Conservation (phyloP, 2,113 vertebrate species). For the Pangasianodon hypophthalmus region DNA sequence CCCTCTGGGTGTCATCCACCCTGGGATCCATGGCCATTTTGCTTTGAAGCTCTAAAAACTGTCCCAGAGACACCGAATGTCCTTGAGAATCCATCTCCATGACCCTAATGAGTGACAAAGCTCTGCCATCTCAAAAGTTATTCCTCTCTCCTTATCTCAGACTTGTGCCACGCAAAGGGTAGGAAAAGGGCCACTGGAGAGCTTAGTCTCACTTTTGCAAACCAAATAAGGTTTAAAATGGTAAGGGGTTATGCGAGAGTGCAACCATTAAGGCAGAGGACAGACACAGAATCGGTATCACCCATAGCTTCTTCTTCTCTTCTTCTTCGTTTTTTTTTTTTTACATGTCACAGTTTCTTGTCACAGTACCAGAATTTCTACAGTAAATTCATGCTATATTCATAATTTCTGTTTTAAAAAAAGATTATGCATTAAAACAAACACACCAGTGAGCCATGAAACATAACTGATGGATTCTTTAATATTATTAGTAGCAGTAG, state of each 20-base stretch:
- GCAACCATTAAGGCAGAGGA: slow-evolving; percentile 70
- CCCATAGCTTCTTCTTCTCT: neutral
- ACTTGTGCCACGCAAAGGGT: slow-evolving; percentile 68
- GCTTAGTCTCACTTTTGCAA: slow-evolving; percentile 79
- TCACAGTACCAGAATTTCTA: slow-evolving; percentile 51
- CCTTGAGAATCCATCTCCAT: slow-evolving; percentile 57
- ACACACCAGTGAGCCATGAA: neutral
- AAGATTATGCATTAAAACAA: slow-evolving; percentile 45
- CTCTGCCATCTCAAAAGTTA: slow-evolving; percentile 65
- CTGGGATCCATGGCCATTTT: slow-evolving; percentile 42
- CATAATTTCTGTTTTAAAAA: slow-evolving; percentile 59
- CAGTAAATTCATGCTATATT: slow-evolving; percentile 47
- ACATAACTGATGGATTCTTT: neutral
- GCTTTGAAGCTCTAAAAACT: slow-evolving; percentile 53
- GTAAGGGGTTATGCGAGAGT: slow-evolving; percentile 71
- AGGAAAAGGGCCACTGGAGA: slow-evolving; percentile 61
- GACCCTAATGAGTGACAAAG: slow-evolving; percentile 60
- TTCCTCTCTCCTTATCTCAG: slow-evolving; percentile 71
- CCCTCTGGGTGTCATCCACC: slow-evolving; percentile 46
- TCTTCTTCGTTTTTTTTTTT: slow-evolving; percentile 9
- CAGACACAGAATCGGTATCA: slow-evolving; percentile 67
- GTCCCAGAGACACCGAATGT: slow-evolving; percentile 31
- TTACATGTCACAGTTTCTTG: slow-evolving; percentile 51
- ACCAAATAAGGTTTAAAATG: slow-evolving; percentile 79
- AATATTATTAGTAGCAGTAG: neutral